Base-by-base conservation (phyloP, 2,113 vertebrate genomes). In the Chaetodon trifascialis region DNA sequence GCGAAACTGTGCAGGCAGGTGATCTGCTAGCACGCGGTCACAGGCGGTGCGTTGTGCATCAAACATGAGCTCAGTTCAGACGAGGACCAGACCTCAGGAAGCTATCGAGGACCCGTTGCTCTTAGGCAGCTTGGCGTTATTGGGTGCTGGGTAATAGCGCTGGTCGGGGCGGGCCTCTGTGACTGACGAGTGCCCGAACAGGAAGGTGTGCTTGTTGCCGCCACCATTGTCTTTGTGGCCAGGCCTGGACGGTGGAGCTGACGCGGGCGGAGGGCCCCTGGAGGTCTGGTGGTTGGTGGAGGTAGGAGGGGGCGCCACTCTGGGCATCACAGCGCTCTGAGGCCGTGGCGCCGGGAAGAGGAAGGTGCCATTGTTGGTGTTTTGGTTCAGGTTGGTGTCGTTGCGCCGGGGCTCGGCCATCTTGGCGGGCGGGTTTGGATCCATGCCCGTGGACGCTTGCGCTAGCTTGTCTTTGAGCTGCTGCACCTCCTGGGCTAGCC, bases 291-390 rank as follows among this genome's bases (percentile, higher is more conserved):
- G 86, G 88, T 82, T 85, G 79, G 83, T 64, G 85, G 86, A 90
- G 84, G 81, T 76, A 72, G 87, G 83, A 54, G 73, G 75, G 65
- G 89, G 82, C 0, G 63, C 23, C 2, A 54, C 7, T 46, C 80
- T 82, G 74, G 86, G 14, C 15, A 0, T 30, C 1, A 16, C 52
- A 0, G 58, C 2, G 60, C 84, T 40, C 63, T 80, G 86, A 66
- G 90, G 76, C 80, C 89, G 85, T 0, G 90, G 85, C 3, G 89
- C 87, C 0, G 94, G 88, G 81, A 95, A 96, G 30, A 96, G 94
- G 89, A 96, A 96, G 68, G 94, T 95, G 87, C 93, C 92, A 23
- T 95, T 95, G 91, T 94, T 95, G 88, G 92, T 87, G 82, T 95
- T 95, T 81, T 94, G 94, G 90, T 96, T 95, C 75, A 95, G 91